A percentile compares a stretch with the other conserved stretches of the same genome.
Conservation (phyloP, 2,797 vertebrate genomes). For the Oreochromis mossambicus region DNA sequence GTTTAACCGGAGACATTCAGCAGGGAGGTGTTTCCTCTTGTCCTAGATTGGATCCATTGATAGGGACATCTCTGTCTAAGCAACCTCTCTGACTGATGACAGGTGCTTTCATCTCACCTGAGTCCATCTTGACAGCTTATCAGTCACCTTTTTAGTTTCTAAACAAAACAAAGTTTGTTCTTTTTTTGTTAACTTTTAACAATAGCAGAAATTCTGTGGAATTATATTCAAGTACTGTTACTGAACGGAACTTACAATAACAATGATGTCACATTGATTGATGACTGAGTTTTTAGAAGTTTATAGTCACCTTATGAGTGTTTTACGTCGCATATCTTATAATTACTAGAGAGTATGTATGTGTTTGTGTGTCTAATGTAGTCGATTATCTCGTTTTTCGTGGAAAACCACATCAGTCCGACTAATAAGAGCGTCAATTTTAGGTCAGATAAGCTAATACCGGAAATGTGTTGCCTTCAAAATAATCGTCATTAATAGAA, state of each 20-base stretch:
- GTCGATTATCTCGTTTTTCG: not conserved
- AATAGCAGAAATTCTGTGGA: not conserved
- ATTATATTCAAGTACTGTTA: fast-evolving
- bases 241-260: not conserved
- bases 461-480: not conserved
- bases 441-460: not conserved
- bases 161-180: not conserved
- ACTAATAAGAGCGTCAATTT: not conserved
- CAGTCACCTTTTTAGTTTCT: not conserved
- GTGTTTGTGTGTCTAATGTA: not conserved
- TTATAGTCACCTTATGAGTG: not conserved
- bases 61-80: not conserved
- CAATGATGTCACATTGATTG: not conserved
- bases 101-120: not conserved
- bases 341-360: too few species aligned
- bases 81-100: not conserved
- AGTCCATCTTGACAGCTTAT: not conserved
- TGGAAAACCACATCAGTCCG: not conserved
- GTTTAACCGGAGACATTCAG: not conserved
- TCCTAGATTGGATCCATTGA: not conserved
- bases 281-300: not conserved
- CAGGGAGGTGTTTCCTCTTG: not conserved
- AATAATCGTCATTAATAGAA: not conserved
- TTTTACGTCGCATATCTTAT: not conserved
- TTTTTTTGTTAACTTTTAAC: not conserved